Percentiles rank a stretch among this genome's conserved stretches.
Conservation (phyloP, 2,113 vertebrate species). For the Thoracochromis brauschi region DNA sequence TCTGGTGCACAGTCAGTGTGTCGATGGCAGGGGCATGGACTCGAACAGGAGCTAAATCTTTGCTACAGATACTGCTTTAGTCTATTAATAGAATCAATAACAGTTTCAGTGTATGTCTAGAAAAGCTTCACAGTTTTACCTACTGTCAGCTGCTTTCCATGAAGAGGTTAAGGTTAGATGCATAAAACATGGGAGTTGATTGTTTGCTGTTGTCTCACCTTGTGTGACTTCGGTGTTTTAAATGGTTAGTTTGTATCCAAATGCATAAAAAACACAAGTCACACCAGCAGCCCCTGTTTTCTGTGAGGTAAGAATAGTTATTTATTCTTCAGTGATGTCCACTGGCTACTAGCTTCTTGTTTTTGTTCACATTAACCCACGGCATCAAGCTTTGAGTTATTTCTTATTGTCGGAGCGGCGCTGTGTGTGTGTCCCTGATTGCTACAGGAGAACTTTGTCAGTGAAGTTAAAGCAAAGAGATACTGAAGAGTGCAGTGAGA, state of each 20-base stretch:
- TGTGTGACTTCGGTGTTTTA: not conserved
- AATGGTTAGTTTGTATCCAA: not conserved
- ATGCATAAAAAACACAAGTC: not conserved
- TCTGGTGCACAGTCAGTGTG: not conserved
- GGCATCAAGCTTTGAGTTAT: not conserved
- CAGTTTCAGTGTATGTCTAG: not conserved
- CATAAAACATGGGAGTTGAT: not conserved
- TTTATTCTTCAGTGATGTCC: not conserved
- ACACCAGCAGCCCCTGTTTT: not conserved
- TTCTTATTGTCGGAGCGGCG: not conserved
- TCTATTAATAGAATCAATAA: not conserved
- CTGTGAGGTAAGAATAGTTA: not conserved
- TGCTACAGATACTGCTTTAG: not conserved
- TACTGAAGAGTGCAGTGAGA: not conserved
- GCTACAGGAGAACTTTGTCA: not conserved
- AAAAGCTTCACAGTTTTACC: not conserved
- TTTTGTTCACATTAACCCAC: not conserved
- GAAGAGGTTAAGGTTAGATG: not conserved
- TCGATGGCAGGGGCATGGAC: not conserved
- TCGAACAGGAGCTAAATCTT: not conserved
- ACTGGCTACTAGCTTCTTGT: not conserved
- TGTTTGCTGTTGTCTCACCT: not conserved
- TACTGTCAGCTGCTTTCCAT: accelerated
- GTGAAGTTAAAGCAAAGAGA: not conserved
- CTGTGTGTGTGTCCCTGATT: not conserved